phyloP scores from a whole-genome alignment of 2,888 invertebrate species.

The Alloplasta piceator region DNA sequence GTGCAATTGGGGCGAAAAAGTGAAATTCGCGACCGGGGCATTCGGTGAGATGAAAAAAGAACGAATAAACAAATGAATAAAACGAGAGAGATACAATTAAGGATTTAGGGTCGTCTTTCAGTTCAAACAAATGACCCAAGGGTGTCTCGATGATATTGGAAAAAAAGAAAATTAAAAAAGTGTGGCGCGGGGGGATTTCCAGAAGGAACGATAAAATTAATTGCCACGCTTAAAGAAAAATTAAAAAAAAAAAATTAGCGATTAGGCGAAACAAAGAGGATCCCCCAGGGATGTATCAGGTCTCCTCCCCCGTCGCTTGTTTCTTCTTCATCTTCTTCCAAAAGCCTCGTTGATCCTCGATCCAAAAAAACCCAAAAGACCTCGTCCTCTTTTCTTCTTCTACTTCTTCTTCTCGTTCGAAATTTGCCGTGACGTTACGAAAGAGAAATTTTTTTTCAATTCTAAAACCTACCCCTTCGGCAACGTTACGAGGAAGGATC shows the following conservation, averaged over 20 bases:
- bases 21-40: slow-evolving; percentile 38
- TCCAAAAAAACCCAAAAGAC: neutral
- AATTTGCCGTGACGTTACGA: slow-evolving; percentile 44
- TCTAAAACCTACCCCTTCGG: neutral
- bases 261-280: slow-evolving; percentile 19
- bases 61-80: slow-evolving; percentile 33
- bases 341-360: slow-evolving; percentile 15
- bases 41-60: slow-evolving; percentile 32
- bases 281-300: slow-evolving; percentile 60
- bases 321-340: slow-evolving; percentile 53
- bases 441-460: neutral
- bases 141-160: slow-evolving; percentile 30
- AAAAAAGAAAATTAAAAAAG: neutral
- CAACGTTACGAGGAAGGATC: slow-evolving; percentile 58
- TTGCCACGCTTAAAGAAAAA: slow-evolving; percentile 45
- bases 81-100: slow-evolving; percentile 57
- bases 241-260: neutral
- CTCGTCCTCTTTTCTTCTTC: slow-evolving; percentile 17
- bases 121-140: slow-evolving; percentile 24
- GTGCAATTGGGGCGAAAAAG: neutral
- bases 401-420: slow-evolving; percentile 61
- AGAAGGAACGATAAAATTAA: slow-evolving; percentile 36
- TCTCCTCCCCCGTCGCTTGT: slow-evolving; percentile 59
- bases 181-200: slow-evolving; percentile 29
- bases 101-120: slow-evolving; percentile 53